These are phyloP conservation scores for Drosophila quinaria DNA, from an alignment of 2,888 invertebrate species.

Conservation along the genomic window DNA sequence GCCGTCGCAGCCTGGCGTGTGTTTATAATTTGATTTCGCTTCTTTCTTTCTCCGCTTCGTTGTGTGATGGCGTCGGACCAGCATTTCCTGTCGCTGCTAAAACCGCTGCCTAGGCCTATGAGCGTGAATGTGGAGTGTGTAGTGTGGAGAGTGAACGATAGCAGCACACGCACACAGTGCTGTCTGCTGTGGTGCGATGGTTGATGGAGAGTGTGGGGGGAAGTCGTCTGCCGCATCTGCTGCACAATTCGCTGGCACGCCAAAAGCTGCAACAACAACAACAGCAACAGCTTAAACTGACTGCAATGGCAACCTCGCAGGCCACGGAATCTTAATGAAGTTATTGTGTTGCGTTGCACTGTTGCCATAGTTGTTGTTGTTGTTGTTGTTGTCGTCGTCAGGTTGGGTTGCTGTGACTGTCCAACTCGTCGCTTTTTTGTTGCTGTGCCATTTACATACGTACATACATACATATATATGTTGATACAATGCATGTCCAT, in stretches of 20 bases:
- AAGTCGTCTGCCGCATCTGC: constrained; percentile 50
- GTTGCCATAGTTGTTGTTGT: constrained; percentile 35
- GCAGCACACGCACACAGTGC: constrained; percentile 11
- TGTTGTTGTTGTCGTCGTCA: constrained; percentile 6
- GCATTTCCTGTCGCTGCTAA: constrained; percentile 74
- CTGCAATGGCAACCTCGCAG: constrained; percentile 45
- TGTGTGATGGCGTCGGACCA: constrained; percentile 56
- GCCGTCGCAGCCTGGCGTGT: constrained; percentile 72
- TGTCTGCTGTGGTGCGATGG: not conserved
- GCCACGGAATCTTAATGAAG: constrained; percentile 78
- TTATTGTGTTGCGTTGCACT: constrained; percentile 67
- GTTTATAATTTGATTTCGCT: constrained; percentile 79
- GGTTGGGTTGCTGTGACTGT: constrained; percentile 22
- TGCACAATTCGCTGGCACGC: constrained; percentile 58
- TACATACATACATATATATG: not conserved
- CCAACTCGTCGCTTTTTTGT: constrained; percentile 28
- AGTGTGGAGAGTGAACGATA: constrained; percentile 7
- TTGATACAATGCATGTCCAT: constrained; percentile 2
- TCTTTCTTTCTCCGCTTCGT: constrained; percentile 67
- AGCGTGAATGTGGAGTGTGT: constrained; percentile 18
- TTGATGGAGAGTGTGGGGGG: not conserved
- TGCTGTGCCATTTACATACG: constrained; percentile 49
- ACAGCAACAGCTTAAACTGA: constrained; percentile 38
- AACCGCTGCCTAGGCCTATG: constrained; percentile 64
- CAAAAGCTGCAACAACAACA: constrained; percentile 36